phyloP scores from a whole-genome alignment of 2,113 vertebrate species.

The Paramisgurnus dabryanus region DNA sequence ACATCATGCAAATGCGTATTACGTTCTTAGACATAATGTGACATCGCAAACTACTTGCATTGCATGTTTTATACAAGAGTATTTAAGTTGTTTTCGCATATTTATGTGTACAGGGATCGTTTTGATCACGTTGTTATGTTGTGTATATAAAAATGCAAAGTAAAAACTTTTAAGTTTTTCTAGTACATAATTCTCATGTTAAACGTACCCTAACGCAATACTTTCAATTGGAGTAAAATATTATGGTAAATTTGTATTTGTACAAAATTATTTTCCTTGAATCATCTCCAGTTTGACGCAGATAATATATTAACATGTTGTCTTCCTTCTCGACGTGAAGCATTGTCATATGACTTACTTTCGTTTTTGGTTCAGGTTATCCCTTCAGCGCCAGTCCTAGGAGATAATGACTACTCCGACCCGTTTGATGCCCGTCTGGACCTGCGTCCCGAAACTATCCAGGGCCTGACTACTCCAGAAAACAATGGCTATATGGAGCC shows the following conservation, averaged over 20 bases:
- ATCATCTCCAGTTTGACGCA: neutral
- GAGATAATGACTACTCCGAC: conserved; percentile 86
- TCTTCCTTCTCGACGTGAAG: neutral
- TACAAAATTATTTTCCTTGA: neutral
- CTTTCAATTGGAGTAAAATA: no score
- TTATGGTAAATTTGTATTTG: neutral
- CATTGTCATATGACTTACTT: neutral
- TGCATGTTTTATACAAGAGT: no score
- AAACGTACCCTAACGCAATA: no score
- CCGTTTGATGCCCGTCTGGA: conserved; percentile 90
- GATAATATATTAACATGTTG: neutral
- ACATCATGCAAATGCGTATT: no score
- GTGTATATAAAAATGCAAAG: no score
- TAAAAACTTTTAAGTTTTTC: no score
- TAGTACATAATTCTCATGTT: no score
- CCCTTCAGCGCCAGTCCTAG: conserved; percentile 63
- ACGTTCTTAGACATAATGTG: no score
- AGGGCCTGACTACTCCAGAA: conserved; percentile 70
- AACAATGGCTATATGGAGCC: conserved; percentile 96
- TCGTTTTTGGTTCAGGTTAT: conserved; percentile 66
- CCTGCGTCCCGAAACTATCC: conserved; percentile 55
- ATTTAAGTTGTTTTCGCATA: no score
- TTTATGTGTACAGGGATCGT: no score
- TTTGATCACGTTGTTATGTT: no score
- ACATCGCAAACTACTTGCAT: no score